phyloP scores from a whole-genome alignment of 2,797 vertebrate genomes.

The Synaphobranchus kaupii region DNA sequence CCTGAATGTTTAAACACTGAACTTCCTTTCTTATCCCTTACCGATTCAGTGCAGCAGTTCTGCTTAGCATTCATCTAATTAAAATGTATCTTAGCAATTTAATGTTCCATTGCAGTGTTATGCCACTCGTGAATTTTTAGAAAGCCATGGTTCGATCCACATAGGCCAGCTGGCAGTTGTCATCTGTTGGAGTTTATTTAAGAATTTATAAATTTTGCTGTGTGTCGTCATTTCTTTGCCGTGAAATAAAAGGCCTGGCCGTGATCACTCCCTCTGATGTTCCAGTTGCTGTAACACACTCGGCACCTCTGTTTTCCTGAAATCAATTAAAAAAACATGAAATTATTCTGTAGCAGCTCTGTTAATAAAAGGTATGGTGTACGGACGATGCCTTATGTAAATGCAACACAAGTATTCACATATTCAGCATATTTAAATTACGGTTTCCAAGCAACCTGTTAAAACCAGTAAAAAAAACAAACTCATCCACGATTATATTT shows the following conservation, averaged over 20 bases:
- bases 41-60: background rate
- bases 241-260: no score
- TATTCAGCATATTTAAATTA: background rate
- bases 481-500: background rate
- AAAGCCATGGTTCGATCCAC: background rate
- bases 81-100: background rate
- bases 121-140: background rate
- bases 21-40: background rate
- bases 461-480: background rate
- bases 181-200: background rate
- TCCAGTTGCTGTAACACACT: background rate
- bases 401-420: background rate
- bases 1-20: background rate
- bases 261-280: no score
- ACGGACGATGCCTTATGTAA: background rate
- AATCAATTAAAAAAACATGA: background rate
- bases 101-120: background rate
- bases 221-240: no score
- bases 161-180: background rate
- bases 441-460: background rate
- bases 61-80: background rate
- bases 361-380: background rate
- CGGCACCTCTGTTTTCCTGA: background rate
- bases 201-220: background rate
- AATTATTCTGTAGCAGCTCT: background rate